Conservation (phyloP, 92 coral and sea anemone species). For the Paragorgia papillata region DNA sequence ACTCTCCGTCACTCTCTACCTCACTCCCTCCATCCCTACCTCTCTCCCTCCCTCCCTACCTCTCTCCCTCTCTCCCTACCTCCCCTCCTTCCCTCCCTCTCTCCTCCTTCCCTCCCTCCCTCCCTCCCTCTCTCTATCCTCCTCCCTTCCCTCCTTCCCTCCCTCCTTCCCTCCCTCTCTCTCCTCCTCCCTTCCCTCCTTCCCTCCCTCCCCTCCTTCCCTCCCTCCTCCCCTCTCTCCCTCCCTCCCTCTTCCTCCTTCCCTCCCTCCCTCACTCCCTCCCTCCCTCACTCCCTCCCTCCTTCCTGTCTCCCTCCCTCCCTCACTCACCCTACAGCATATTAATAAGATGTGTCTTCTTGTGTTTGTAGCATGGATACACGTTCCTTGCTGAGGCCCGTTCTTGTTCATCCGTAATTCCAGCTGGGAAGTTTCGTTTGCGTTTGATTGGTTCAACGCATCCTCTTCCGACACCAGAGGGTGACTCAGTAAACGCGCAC, state of each 20-base stretch:
- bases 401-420: constrained; percentile 77
- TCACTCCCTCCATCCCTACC: neutral
- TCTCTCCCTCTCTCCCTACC: too few species aligned
- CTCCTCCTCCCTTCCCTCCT: too few species aligned
- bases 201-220: too few species aligned
- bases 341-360: neutral
- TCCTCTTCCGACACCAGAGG: constrained; percentile 92
- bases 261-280: too few species aligned
- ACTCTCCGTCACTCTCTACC: too few species aligned
- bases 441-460: constrained; percentile 95
- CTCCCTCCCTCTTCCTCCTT: too few species aligned
- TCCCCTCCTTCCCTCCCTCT: too few species aligned
- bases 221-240: too few species aligned
- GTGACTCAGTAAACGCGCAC: constrained; percentile 85
- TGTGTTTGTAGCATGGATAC: constrained; percentile 76
- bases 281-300: too few species aligned
- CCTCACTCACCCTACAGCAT: too few species aligned
- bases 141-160: neutral
- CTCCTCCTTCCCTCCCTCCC: too few species aligned
- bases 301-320: too few species aligned
- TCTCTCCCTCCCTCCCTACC: neutral
- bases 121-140: neutral
- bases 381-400: constrained; percentile 97
- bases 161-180: neutral
- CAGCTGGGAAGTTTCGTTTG: constrained; percentile 92